A percentile compares a stretch with the other conserved stretches of the same genome.
phyloP scores from a whole-genome alignment of 2,113 vertebrate genomes.

The Epinephelus moara region DNA sequence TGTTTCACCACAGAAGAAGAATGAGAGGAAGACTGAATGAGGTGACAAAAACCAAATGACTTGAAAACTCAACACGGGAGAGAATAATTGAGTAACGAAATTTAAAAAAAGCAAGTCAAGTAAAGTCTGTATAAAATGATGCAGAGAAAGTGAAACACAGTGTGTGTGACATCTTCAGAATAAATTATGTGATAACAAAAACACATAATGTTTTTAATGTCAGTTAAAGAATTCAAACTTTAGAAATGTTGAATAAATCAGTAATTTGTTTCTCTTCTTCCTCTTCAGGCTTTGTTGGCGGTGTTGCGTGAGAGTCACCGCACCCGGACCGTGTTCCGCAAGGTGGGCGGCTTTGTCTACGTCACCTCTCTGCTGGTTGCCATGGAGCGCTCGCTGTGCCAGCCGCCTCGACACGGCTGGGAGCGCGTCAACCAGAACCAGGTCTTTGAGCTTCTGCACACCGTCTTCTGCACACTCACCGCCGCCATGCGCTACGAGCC shows the following conservation, averaged over 20 bases:
- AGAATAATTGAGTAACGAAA: not conserved
- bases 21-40: constrained; percentile 27
- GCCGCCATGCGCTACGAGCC: constrained; percentile 98
- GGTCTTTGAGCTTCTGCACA: constrained; percentile 95
- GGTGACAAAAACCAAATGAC: not conserved
- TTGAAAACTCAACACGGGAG: not conserved
- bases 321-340: constrained; percentile 96
- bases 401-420: constrained; percentile 91
- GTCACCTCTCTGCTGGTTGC: constrained; percentile 96
- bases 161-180: not conserved
- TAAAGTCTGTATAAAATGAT: not conserved
- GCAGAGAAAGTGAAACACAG: not conserved
- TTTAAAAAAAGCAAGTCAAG: not conserved
- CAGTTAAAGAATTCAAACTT: not conserved
- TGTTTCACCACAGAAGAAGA: not conserved
- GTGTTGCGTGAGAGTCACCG: constrained; percentile 97
- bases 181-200: too few relatives aligned
- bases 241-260: not conserved
- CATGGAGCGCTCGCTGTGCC: constrained; percentile 95
- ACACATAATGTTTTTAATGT: not conserved
- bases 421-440: constrained; percentile 95
- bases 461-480: constrained; percentile 95
- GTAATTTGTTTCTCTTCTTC: not conserved
- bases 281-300: constrained; percentile 88
- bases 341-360: constrained; percentile 98